Conservation (phyloP, 2,113 vertebrate genomes). For the Calidris pugnax region DNA sequence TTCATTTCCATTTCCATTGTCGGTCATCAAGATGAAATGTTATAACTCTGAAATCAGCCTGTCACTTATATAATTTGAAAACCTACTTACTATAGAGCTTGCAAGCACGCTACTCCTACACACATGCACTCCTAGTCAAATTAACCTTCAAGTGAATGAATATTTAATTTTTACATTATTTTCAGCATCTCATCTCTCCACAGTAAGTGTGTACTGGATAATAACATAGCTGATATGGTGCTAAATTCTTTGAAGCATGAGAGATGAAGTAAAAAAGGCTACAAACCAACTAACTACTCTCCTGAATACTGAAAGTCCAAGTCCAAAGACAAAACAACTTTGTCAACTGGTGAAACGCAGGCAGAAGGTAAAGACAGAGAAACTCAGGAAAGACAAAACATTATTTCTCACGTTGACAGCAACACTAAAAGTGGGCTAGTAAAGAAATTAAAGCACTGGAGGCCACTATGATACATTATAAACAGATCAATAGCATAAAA, state of each 20-base stretch:
- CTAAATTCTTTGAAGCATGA: not conserved
- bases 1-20: slow-evolving; percentile 34
- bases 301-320: not conserved
- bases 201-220: not conserved
- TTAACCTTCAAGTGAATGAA: slow-evolving; percentile 55
- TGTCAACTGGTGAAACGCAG: not conserved
- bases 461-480: not conserved
- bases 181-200: slow-evolving; percentile 1
- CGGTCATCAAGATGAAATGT: not conserved
- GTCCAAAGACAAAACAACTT: not conserved
- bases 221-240: not conserved
- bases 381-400: not conserved
- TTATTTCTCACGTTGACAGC: not conserved
- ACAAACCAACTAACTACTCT: not conserved
- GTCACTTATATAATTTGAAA: slow-evolving; percentile 46
- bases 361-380: not conserved
- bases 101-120: slow-evolving; percentile 26
- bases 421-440: not conserved
- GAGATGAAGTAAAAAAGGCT: not conserved
- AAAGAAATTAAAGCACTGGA: slow-evolving; percentile 19
- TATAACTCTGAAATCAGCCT: slow-evolving; percentile 45
- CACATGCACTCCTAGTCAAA: not conserved
- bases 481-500: slow-evolving; percentile 40
- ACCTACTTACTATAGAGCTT: slow-evolving; percentile 3
- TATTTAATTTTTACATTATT: slow-evolving; percentile 50